phyloP scores from a whole-genome alignment of 1,140 invertebrate species.

The Riptortus pedestris region DNA sequence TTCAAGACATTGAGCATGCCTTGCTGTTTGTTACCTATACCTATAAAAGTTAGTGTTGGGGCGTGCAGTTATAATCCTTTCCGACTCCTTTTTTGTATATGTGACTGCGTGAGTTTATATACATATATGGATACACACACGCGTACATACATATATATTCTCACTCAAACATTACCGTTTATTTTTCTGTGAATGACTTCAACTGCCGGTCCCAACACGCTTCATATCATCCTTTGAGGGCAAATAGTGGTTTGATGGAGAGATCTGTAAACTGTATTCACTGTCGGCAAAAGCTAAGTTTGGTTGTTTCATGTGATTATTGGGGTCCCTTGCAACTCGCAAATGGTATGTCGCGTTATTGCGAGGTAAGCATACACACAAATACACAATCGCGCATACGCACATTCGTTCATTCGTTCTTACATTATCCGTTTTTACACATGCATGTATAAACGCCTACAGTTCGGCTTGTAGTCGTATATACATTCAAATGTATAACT shows the following conservation, averaged over 20 bases:
- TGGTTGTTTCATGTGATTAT: conserved; percentile 11
- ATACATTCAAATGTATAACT: conserved; percentile 3
- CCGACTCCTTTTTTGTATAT: neutral
- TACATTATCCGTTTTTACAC: conserved; percentile 18
- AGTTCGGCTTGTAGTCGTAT: neutral
- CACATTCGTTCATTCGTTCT: conserved; percentile 10
- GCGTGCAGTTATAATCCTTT: conserved; percentile 13
- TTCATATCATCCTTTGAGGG: conserved; percentile 3
- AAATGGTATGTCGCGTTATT: conserved; percentile 22
- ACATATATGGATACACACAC: no score
- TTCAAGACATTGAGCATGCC: neutral
- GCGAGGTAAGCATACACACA: conserved; percentile 24
- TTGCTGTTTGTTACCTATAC: neutral
- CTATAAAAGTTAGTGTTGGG: conserved; percentile 12
- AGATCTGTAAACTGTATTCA: conserved; percentile 34
- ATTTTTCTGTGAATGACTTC: neutral
- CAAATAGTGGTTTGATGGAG: conserved; percentile 6
- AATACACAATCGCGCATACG: conserved; percentile 18
- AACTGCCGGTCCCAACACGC: conserved; percentile 20
- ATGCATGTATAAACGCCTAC: neutral
- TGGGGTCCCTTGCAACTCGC: conserved; percentile 26
- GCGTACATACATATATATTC: no score
- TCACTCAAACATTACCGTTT: no score
- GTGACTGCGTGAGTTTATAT: no score
- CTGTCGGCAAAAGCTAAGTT: conserved; percentile 21